Evolutionary conservation across 2,888 invertebrate species (phyloP), one percentile per base, ranked within the genome.

Genomic region (Stenotaenia linearis): DNA sequence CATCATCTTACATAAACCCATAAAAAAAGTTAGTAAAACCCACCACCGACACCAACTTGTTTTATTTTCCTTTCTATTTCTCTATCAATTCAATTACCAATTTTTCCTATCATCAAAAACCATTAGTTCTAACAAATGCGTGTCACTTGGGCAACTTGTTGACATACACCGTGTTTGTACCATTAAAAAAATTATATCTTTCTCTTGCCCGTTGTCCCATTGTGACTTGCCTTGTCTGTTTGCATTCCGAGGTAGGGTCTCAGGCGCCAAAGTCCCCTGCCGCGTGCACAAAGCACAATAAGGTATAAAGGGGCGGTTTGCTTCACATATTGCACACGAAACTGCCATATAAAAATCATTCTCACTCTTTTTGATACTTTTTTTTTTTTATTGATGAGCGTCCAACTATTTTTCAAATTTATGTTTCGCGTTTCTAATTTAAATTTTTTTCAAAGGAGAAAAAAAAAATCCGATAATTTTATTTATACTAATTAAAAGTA

Each of bases 101-200:
- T 25, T 12, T 61, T 61, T 25, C 28, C 56, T 28, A 61, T 61
- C 61, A 23, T 23, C 61, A 9, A 25, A 61, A 61, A 61, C 28
- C 25, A 61, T 61, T 61, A 61, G 28, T 23, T 10, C 61, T 61
- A 61, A 61, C 28, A 61, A 61, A 61, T 61, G 61, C 61, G 28
- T 61, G 45, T 45, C 45, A 45, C 45, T 45, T 45, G 45, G 45
- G 45, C 45, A 45, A 45, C 28, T 28, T 61, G 61, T 61, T 61
- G 61, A 61, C 61, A 61, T 28, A 61, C 61, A 61, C 61, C 3
- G 18, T 45, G 45, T 45, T 45, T 45, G 45, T 45, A 45, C 45
- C 61, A 61, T 61, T 61, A 61, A 61, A 61, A 61, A 61, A 61
- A 61, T 61, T 61, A 61, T 61, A 61, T 61, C 23, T 61, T 61